phyloP scores from a whole-genome alignment of 2,888 invertebrate species.

The Rambutsinella grinnellia region DNA sequence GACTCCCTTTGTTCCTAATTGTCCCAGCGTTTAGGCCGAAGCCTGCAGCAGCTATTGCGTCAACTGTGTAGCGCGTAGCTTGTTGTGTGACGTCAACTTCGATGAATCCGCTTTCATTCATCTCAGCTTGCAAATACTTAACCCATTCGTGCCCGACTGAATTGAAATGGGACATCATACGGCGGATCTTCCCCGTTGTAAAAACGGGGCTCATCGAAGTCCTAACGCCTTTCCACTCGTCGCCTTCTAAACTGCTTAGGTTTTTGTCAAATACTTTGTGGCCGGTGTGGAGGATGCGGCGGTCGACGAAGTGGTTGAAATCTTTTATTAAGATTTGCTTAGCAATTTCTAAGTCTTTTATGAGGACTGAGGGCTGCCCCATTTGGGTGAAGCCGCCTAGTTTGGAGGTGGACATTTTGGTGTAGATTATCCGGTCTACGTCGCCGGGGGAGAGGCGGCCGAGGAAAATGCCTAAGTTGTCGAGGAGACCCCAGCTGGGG shows the following conservation, averaged over 20 bases:
- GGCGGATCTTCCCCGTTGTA: slow-evolving; percentile 43
- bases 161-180: slow-evolving; percentile 24
- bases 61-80: slow-evolving; percentile 27
- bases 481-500: background rate
- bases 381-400: slow-evolving; percentile 4
- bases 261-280: no score
- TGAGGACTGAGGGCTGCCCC: background rate
- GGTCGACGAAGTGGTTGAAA: slow-evolving; percentile 40
- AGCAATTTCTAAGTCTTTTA: slow-evolving; percentile 28
- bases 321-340: slow-evolving; percentile 22
- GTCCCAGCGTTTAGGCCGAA: slow-evolving; percentile 68
- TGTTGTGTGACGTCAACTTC: slow-evolving; percentile 8
- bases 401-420: slow-evolving; percentile 1
- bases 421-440: slow-evolving; percentile 6
- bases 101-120: background rate
- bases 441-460: background rate
- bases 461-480: background rate
- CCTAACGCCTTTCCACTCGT: slow-evolving; percentile 43
- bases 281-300: slow-evolving; percentile 3
- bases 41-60: slow-evolving; percentile 48
- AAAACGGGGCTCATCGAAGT: slow-evolving; percentile 41
- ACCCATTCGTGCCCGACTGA: no score
- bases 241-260: slow-evolving; percentile 20
- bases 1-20: slow-evolving; percentile 64
- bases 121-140: no score